Evolutionary conservation across 92 coral and sea anemone genomes (phyloP), one percentile per base, ranked within the genome.

Genomic region (Scolanthus callimorphus): DNA sequence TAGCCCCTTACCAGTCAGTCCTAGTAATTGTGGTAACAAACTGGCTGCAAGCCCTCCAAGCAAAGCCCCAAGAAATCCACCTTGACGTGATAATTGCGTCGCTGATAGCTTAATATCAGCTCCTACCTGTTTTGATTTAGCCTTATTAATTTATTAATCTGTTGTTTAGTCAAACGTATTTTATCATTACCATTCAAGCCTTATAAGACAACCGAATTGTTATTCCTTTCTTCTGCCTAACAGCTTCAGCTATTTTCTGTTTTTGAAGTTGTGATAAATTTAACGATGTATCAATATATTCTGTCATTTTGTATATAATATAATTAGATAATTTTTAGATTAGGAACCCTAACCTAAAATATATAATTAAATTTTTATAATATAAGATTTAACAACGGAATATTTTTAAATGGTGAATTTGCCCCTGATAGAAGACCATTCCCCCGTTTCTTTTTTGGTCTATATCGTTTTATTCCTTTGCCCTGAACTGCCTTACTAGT

Each of bases 61-160:
- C 15, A 34, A 29, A 2, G 65, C 51, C 44, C 50, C 65, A 9
- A 59, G 49, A 59, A 59, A 59, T 11, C 63, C 57, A 12, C 57
- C 57, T 17, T 51, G 57, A 15, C 23, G 1, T 15, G 41, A 6
- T 34, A 34, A 15, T 34, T 34, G 41, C 15, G 41, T 34, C 15
- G 6, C 41, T 15, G 41, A 34, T 34, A 34, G 41, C 41, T 34
- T 34, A 15, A 34, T 34, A 34, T 34, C 41, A 34, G 15, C 41
- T 6, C 41, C 41, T 34, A 34, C 41, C 6, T 15, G 8, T 15
- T 34, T 34, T 34, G 41, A 34, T 39, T 37, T 59, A 25, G 65
- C 50, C 29, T 39, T 37, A 27, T 1, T 59, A 4, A 38, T 37
- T 59, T 41, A 1, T 59, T 19, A 3, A 39, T 39, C 31, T 59